Evolutionary conservation across 2,888 invertebrate species (phyloP).

Genomic region (Heteromurus nitidus): DNA sequence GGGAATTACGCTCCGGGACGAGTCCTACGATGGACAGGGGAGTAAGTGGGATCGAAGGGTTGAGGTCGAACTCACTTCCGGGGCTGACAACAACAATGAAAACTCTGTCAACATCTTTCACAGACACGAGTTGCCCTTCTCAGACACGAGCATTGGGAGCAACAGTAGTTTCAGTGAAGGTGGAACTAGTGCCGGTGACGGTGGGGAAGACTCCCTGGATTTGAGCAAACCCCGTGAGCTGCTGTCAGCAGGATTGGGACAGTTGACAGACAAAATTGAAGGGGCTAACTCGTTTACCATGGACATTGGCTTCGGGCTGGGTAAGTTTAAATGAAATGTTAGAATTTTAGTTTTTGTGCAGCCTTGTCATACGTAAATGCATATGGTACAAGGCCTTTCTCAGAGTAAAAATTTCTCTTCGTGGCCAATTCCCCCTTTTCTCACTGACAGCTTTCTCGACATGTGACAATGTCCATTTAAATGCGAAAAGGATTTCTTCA

Average conservation of each 20-base stretch:
- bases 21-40: constrained; percentile 71
- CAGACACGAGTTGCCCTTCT: constrained; percentile 21
- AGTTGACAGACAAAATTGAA: constrained; percentile 72
- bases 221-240: constrained; percentile 12
- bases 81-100: constrained; percentile 55
- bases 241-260: constrained; percentile 69
- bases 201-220: constrained; percentile 8
- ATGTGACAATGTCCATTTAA: too few relatives aligned
- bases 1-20: constrained; percentile 71
- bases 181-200: neutral
- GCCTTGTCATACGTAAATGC: too few relatives aligned
- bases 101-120: constrained; percentile 58
- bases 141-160: neutral
- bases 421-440: too few relatives aligned
- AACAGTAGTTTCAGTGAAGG: constrained; percentile 25
- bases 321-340: too few relatives aligned
- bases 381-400: too few relatives aligned
- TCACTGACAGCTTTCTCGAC: too few relatives aligned
- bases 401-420: too few relatives aligned
- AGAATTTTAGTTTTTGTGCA: too few relatives aligned
- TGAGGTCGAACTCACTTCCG: constrained; percentile 15
- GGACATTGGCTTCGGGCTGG: constrained; percentile 72
- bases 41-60: constrained; percentile 71
- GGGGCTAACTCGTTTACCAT: constrained; percentile 72
- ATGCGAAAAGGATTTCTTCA: too few relatives aligned